Evolutionary conservation across 2,113 vertebrate genomes (phyloP).

Genomic region (Platysteira castanea): DNA sequence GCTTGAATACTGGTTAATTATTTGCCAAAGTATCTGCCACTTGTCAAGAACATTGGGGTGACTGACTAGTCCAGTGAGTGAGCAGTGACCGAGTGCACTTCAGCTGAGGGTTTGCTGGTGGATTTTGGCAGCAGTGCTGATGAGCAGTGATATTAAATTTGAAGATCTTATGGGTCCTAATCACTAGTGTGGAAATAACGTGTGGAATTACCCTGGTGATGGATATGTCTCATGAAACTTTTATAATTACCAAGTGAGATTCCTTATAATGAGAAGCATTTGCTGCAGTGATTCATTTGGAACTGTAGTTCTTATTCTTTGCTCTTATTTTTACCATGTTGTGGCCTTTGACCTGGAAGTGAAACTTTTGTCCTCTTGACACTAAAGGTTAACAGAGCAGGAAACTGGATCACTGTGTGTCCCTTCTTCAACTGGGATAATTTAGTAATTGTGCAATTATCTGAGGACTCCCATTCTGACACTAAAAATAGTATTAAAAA

Average conservation of each 20-base stretch:
- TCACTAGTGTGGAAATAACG: background rate
- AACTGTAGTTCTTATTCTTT: constrained; percentile 76
- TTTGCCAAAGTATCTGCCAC: background rate
- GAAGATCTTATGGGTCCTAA: background rate
- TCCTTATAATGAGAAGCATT: constrained; percentile 75
- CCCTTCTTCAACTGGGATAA: constrained; percentile 78
- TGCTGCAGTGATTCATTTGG: constrained; percentile 64
- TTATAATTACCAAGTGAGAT: constrained; percentile 29
- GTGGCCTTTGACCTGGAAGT: constrained; percentile 91
- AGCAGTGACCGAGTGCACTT: background rate
- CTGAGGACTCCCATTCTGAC: constrained; percentile 69
- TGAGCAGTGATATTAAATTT: background rate
- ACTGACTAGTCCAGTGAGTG: background rate
- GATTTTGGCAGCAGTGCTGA: background rate
- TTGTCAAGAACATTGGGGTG: background rate
- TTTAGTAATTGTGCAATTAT: constrained; percentile 95
- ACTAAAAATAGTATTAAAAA: constrained; percentile 90
- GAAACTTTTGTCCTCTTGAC: constrained; percentile 81
- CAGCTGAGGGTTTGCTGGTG: background rate
- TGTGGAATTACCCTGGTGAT: background rate
- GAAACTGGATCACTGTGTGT: constrained; percentile 81
- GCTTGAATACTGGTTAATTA: background rate
- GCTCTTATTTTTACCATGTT: constrained; percentile 81
- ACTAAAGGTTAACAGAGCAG: constrained; percentile 90
- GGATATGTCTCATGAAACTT: background rate